Evolutionary conservation across 2,888 invertebrate species (phyloP), one percentile per base, ranked within the genome.

Genomic region (Mayetiola destructor): DNA sequence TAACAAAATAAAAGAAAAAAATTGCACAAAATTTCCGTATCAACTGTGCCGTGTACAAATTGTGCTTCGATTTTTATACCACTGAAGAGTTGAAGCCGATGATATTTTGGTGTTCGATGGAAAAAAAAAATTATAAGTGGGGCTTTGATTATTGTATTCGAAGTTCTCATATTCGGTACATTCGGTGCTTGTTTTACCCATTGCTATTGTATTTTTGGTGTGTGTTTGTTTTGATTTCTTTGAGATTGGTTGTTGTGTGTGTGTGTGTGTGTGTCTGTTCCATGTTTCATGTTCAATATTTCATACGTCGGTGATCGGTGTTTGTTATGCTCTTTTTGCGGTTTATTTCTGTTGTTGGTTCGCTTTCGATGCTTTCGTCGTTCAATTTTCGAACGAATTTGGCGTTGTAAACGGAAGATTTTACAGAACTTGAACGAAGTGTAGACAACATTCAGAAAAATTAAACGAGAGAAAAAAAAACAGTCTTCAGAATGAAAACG

Each of bases 1-100:
- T 30, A 27, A 42, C 30, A 14, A 39, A 12, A 39, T 42, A 2
- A 27, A n/a, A 27, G 9, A 23, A 36, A 5, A 48, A 48, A 48
- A 27, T 18, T 58, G 58, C 58, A 60, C 61, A 61, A 63, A 69
- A 69, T 69, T 67, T 68, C 67, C 69, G 68, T 67, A 68, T 68
- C 70, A 72, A 73, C 72, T 72, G 70, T 73, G 68, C 70, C 66
- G 68, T 69, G 68, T 71, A 66, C 69, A 67, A 68, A 66, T 66
- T 68, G 66, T 66, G 68, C 72, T 69, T 68, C 69, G 70, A 72
- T 73, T 72, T 73, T 73, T 73, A 73, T 73, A 73, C 71, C 71
- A 70, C 62, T 59, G 62, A 62, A 60, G 62, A 62, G 62, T 63
- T 61, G 60, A 62, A 62, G 58, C 35, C 20, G 18, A 32, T 21